Evolutionary conservation across 2,797 vertebrate species (phyloP).

Genomic region (Poecilia wingei): DNA sequence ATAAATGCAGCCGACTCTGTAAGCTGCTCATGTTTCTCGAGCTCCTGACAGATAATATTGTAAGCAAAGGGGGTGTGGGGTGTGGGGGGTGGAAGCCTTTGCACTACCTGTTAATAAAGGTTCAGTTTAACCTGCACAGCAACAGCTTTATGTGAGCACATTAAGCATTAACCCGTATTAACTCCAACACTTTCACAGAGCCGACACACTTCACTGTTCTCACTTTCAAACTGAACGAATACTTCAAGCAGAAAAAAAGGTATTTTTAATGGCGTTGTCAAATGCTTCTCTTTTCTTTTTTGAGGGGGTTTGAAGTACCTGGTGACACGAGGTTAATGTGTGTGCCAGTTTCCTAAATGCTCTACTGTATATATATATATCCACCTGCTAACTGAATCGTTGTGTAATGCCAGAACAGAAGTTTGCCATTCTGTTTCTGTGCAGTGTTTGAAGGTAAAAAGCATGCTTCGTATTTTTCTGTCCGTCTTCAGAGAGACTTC

Average conservation of each 20-base stretch:
- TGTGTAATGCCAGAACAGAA: conserved; percentile 24
- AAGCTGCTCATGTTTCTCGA: conserved; percentile 21
- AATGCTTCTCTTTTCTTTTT: conserved; percentile 23
- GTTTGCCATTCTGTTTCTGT: background rate
- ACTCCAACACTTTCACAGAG: conserved; percentile 54
- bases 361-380: conserved; percentile 19
- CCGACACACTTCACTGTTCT: conserved; percentile 45
- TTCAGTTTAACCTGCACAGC: conserved; percentile 56
- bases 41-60: conserved; percentile 14
- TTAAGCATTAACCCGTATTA: conserved; percentile 70
- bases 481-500: conserved; percentile 89
- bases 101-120: conserved; percentile 49
- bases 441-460: conserved; percentile 10
- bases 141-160: conserved; percentile 60
- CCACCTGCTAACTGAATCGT: conserved; percentile 44
- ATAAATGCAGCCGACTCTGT: background rate
- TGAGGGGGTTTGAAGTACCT: conserved; percentile 41
- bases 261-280: conserved; percentile 60
- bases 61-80: background rate
- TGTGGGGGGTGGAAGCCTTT: conserved; percentile 7
- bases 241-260: conserved; percentile 52
- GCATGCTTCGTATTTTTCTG: background rate
- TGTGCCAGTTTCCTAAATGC: conserved; percentile 53
- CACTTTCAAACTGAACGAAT: conserved; percentile 53
- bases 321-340: conserved; percentile 53